Evolutionary conservation across 2,888 invertebrate species (phyloP), one percentile per base, ranked within the genome.

Genomic region (Anodontia alba): DNA sequence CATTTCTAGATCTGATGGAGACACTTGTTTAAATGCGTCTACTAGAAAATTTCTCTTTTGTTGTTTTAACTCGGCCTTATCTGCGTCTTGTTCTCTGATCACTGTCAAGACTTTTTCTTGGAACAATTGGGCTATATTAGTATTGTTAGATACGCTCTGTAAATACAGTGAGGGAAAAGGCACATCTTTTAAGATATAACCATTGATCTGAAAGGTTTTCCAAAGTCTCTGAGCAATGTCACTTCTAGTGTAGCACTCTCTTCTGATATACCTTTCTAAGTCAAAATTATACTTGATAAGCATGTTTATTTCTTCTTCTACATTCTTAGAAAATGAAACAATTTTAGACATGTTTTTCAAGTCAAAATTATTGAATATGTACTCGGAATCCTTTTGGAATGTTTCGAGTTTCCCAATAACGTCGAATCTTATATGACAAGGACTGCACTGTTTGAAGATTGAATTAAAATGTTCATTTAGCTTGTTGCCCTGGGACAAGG

Each of bases 361-460:
- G 23, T 73, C 73, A 17, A 83, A 74, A 29, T 70, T 83, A 1
- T 77, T 66, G 15, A 89, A 67, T 20, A 89, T 80, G 7, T 74
- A 75, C 7, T 77, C 46, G 7, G 80, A 15, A 46, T 84, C 84
- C 10, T 54, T 17, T 20, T 49, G 43, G 74, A 88, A 84, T n/a
- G 83, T 83, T 80, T 89, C 89, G 31, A 80, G 15, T 69, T 82
- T 82, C 17, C 89, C 89, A 0, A 89, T 76, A 54, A 84, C 84
- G 62, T 88, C 74, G 73, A 83, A 88, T 10, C 68, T n/a, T 0
- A 84, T 70, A 12, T 72, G 74, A 70, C 89, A 89, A 0, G 89
- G 89, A 49, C 85, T 81, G 46, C 89, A 89, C n/a, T 80, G 36
- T n/a, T 43, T 29, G 54, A 80, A 77, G 1, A 85, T 36, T 7